Percentiles rank a stretch among this genome's conserved stretches.
Conservation (phyloP, 2,113 vertebrate species). For the Columba janthina region DNA sequence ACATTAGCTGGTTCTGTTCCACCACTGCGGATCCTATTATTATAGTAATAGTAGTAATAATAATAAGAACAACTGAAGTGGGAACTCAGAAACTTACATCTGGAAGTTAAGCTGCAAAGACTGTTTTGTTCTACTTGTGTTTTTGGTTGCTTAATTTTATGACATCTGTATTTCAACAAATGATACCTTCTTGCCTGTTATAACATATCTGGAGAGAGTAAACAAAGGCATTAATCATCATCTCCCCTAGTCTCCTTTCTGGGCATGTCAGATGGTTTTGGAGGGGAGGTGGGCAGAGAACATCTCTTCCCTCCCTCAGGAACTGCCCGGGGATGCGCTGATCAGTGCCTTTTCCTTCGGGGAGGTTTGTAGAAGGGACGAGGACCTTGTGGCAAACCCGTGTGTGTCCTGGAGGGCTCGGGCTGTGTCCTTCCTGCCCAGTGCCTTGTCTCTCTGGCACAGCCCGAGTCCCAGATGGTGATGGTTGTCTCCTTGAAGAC, state of each 20-base stretch:
- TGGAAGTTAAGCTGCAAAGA: conserved; percentile 28
- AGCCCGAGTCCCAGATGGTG: background rate
- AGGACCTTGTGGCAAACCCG: fast-evolving
- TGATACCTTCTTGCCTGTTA: background rate
- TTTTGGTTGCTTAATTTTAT: conserved; percentile 38
- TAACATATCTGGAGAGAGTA: background rate
- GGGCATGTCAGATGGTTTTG: background rate
- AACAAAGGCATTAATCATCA: background rate
- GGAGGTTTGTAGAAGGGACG: background rate
- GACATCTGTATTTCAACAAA: background rate
- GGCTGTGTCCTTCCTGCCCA: background rate
- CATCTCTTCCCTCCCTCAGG: background rate
- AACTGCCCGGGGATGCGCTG: background rate
- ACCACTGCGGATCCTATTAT: conserved; percentile 40
- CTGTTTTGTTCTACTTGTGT: conserved; percentile 7
- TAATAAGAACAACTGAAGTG: conserved; percentile 24
- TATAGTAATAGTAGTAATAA: conserved; percentile 28
- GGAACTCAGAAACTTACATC: conserved; percentile 27
- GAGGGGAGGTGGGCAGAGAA: background rate
- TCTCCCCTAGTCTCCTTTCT: background rate
- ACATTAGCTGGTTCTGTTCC: background rate
- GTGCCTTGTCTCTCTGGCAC: background rate
- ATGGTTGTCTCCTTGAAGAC: background rate
- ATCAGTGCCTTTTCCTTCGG: background rate
- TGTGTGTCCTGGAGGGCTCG: background rate